Evolutionary conservation across 2,797 vertebrate species (phyloP), one percentile per base, ranked within the genome.

Genomic region (Leuciscus waleckii): DNA sequence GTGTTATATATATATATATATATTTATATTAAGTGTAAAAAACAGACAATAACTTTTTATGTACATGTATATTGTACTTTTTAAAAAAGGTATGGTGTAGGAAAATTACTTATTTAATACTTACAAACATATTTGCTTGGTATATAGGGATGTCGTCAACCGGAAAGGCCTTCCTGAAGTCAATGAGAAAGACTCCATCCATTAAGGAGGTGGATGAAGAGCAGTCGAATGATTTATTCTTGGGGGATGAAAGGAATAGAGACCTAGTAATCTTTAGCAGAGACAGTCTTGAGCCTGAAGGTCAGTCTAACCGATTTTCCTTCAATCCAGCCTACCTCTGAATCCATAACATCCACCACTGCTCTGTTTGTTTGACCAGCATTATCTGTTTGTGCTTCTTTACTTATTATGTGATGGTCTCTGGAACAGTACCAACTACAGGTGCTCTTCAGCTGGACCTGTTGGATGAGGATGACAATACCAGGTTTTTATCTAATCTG

Each of bases 401-500:
- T 88, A 83, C 90, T 96, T 95, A 95, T 84, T 92, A 92, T 1
- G 51, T 94, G 82, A 68, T 94, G 86, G 91, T 90, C 29, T 94
- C 94, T 85, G 95, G 93, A 19, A 88, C 93, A 76, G 91, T 86
- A 86, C 91, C 83, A 61, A 93, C 81, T 81, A 4, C 82, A 0
- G 0, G 87, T 1, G 92, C 70, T 70, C 23, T 91, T 87, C 97
- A 96, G 69, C 69, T 98, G 92, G 96, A 98, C 91, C 97, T 96
- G 11, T 92, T 98, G 89, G 96, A 97, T 91, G 97, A 98, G 81
- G 93, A 97, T 83, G 97, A 97, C 89, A 97, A 98, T 90, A 94
- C 94, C 11, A 85, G 89, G 23, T 97, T 98, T 92, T 98, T 98
- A 90, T 94, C 95, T 32, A 94, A 92, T 54, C 94, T 98, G 7